Evolutionary conservation across 2,797 vertebrate genomes (phyloP).

Genomic region (Crenichthys baileyi): DNA sequence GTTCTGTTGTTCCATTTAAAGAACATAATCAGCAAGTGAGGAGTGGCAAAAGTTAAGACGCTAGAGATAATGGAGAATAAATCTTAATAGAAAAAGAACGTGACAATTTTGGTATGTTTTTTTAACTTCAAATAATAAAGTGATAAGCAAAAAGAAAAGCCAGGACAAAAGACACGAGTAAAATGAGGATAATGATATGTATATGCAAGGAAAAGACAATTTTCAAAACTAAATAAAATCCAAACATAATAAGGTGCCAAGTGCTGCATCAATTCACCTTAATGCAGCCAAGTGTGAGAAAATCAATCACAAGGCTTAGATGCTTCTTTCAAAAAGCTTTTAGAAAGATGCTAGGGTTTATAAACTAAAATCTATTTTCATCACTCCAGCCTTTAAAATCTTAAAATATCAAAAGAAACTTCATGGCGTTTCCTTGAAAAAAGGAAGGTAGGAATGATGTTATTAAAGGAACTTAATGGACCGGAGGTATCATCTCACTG

Average conservation of each 20-base stretch:
- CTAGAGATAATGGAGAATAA: conserved; percentile 31
- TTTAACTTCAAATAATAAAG: neutral
- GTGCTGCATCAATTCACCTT: conserved; percentile 51
- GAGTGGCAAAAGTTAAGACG: conserved; percentile 39
- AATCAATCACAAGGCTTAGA: conserved; percentile 53
- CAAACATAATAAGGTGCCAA: conserved; percentile 35
- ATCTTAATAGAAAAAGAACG: conserved; percentile 25
- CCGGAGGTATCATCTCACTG: conserved; percentile 9
- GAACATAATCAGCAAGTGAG: conserved; percentile 53
- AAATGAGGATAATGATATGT: neutral
- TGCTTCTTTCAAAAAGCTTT: conserved; percentile 61
- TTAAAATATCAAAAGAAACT: conserved; percentile 38
- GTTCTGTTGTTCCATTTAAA: conserved; percentile 77
- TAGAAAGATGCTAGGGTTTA: conserved; percentile 40
- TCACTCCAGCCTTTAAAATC: conserved; percentile 30
- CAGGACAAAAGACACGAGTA: conserved; percentile 4
- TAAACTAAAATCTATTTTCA: conserved; percentile 34
- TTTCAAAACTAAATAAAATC: conserved; percentile 42
- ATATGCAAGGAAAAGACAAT: conserved; percentile 12
- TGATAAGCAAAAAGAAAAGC: conserved; percentile 5
- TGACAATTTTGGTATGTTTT: conserved; percentile 11
- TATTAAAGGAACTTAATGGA: conserved; percentile 27
- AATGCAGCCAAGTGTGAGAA: conserved; percentile 33
- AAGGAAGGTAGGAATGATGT: conserved; percentile 19
- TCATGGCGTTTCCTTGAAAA: conserved; percentile 25